phyloP scores from a whole-genome alignment of 2,113 vertebrate species.

The Gymnorhina tibicen region DNA sequence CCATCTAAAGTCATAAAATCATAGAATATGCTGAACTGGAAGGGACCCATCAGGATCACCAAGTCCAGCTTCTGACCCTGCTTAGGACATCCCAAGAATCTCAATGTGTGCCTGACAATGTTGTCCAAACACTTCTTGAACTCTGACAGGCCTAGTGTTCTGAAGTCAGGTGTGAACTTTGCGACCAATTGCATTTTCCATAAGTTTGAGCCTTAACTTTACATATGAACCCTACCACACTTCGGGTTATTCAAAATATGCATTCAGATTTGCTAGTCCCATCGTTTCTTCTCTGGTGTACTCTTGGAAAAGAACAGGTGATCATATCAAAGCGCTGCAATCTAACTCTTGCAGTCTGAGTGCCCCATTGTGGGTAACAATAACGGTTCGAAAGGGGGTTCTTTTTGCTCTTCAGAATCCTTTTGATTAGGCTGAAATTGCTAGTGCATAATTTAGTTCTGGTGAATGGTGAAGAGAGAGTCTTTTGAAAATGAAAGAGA shows the following conservation, averaged over 20 bases:
- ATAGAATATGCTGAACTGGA: not conserved
- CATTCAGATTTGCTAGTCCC: not conserved
- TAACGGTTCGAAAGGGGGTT: not conserved
- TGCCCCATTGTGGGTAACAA: conserved; percentile 22
- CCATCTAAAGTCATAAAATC: not conserved
- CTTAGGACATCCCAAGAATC: not conserved
- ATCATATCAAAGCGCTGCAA: not conserved
- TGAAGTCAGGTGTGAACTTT: not conserved
- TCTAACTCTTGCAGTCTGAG: not conserved
- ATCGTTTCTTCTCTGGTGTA: not conserved
- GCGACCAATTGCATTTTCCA: not conserved
- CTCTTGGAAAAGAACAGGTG: not conserved
- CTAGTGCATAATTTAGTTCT: not conserved
- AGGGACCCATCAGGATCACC: not conserved
- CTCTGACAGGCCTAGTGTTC: not conserved
- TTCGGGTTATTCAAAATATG: not conserved
- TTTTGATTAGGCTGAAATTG: conserved; percentile 37
- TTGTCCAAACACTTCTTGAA: not conserved
- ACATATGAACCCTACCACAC: not conserved
- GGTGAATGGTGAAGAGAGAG: not conserved
- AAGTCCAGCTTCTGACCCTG: no score
- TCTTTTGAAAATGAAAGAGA: not conserved
- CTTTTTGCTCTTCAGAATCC: conserved; percentile 7
- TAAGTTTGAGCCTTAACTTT: not conserved
- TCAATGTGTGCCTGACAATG: fast-evolving